Conservation (phyloP, 2,113 vertebrate species). For the Riparia riparia region DNA sequence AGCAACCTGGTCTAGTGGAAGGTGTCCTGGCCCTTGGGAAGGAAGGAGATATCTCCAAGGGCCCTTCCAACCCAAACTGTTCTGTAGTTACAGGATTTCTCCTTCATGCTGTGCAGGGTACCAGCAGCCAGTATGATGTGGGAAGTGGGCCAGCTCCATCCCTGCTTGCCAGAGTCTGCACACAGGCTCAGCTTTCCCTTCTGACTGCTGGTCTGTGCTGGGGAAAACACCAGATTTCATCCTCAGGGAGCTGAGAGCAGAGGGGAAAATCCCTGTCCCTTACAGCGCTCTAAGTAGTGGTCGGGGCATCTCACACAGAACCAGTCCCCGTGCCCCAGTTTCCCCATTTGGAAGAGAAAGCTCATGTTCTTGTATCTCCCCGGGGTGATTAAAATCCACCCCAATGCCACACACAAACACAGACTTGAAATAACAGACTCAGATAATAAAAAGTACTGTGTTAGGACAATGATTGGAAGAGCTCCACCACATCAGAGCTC, state of each 20-base stretch:
- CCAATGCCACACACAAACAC: not conserved
- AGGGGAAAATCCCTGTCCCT: not conserved
- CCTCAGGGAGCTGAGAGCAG: not conserved
- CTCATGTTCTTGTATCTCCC: not conserved
- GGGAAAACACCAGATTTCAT: not conserved
- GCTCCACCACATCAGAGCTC: not conserved
- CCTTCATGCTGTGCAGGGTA: not conserved
- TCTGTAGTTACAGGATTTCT: not conserved
- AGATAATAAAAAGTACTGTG: not conserved
- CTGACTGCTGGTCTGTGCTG: not conserved
- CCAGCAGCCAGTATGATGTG: not conserved
- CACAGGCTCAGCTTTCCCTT: not conserved
- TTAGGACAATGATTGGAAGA: not conserved
- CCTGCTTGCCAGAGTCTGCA: not conserved
- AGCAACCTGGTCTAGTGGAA: not conserved
- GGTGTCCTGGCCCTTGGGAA: rapidly evolving
- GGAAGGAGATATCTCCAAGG: not conserved
- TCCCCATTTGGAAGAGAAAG: not conserved
- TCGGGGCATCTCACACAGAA: not conserved
- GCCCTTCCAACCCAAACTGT: not conserved
- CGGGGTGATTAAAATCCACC: not conserved
- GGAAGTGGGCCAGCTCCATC: not conserved
- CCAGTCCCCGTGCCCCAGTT: rapidly evolving
- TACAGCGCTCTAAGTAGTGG: not conserved
- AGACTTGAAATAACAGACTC: not conserved